Evolutionary conservation across 2,888 invertebrate species (phyloP), one percentile per base, ranked within the genome.

Genomic region (Amphiduros pacificus): DNA sequence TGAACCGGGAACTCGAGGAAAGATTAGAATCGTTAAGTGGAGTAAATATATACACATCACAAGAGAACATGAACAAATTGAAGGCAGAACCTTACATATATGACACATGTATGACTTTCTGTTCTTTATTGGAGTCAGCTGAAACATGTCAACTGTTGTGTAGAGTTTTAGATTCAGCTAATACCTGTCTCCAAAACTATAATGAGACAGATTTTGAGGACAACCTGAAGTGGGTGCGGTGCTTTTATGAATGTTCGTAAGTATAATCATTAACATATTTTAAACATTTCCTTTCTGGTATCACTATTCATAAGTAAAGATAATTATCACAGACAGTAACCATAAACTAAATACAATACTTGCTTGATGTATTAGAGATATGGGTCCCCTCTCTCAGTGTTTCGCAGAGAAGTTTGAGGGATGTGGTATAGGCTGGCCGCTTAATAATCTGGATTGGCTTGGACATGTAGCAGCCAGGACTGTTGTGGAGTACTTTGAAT

Each of bases 341-440:
- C n/a, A n/a, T n/a, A n/a, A n/a, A n/a, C n/a, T n/a, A n/a, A n/a
- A n/a, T n/a, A n/a, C n/a, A n/a, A n/a, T n/a, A n/a, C n/a, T 36
- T 36, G 36, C 17, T 36, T 36, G 11, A 36, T 11, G 20, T 55
- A 44, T 6, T 49, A 56, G 56, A n/a, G 56, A 56, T 48, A 3
- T 56, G 20, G 48, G 48, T 1, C 17, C 11, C 29, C 22, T 56
- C 5, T 27, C 29, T 20, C 49, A 29, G 4, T 56, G 56, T 36
- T 29, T 56, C 24, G 41, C 29, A 9, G 49, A 56, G 5, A 29
- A 40, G 17, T 56, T 56, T 31, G 49, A 44, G 14, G 56, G 49
- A 6, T 56, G 56, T 22, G 24, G 44, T n/a, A 24, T 49, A 4
- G n/a, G n/a, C 1, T 17, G 40, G 56, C 3, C 41, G 1, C 40